Base-by-base conservation (phyloP, 2,113 vertebrate species). In the Thinocorus orbignyianus region DNA sequence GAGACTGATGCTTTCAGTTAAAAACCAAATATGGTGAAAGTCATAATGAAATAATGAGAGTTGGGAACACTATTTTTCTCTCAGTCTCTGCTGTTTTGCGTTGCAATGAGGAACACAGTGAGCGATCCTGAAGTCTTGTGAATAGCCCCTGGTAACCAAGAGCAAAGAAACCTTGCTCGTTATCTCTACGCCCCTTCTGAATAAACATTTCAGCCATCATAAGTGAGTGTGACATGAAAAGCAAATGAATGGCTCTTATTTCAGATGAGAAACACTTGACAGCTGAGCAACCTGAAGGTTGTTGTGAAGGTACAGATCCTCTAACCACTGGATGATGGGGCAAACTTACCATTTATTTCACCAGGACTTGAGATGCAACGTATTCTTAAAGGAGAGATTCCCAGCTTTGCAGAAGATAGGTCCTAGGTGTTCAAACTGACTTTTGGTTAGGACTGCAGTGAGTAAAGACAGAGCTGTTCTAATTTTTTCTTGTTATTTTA, bases 131-230 rank as follows among this genome's bases (percentile, higher is more conserved):
- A 93, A 91, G 57, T 72, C 51, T 91, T 80, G 20, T 62, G 68
- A 80, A 88, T 82, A 87, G 74, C 35, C 35, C 49, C 81, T 93
- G 74, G 89, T 94, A 92, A 94, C 79, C 57, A 88, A 60, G 61
- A 96, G 87, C 61, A 83, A 79, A 88, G 84, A 93, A 93, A 78
- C 44, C 39, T 81, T 74, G 42, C 65, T 96, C 78, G 52, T 95
- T 96, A 90, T 92, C 78, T 69, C 74, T 78, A 8, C 52, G 58
- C 20, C 33, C 52, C 57, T 84, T 82, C 80, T 92, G 83, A 94
- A 92, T 97, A 93, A 93, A 94, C 58, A 92, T 95, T 93, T 95
- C 83, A 89, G 49, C 49, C 66, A 17, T 78, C 6, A 3, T 74
- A 88, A 95, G 90, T 83, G 90, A 85, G 55, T 66, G 68, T 90